Evolutionary conservation across 2,797 vertebrate species (phyloP).

Genomic region (Chelidonichthys spinosus): DNA sequence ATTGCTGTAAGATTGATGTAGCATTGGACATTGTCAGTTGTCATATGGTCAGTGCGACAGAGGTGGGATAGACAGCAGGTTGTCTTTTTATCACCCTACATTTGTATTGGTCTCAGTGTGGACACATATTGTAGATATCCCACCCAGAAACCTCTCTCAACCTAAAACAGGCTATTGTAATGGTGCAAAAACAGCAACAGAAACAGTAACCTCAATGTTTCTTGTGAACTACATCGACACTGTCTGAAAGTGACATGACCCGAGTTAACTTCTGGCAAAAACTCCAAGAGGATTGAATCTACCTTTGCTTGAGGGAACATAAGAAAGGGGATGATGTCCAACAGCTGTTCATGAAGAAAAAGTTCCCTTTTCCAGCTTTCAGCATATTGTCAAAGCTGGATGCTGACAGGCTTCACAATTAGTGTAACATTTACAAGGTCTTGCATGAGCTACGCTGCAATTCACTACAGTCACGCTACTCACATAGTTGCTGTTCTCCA

Average conservation of each 20-base stretch:
- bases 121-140: constrained; percentile 27
- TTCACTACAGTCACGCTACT: constrained; percentile 77
- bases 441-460: constrained; percentile 67
- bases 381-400: constrained; percentile 66
- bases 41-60: constrained; percentile 5
- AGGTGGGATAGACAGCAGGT: constrained; percentile 4
- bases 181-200: constrained; percentile 29
- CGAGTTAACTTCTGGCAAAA: constrained; percentile 49
- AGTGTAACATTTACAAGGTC: constrained; percentile 77
- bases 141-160: constrained; percentile 29
- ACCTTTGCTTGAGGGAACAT: constrained; percentile 64
- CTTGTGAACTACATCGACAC: constrained; percentile 38
- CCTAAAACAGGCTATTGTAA: constrained; percentile 46
- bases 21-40: constrained; percentile 14
- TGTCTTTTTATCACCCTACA: constrained; percentile 9
- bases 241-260: constrained; percentile 68
- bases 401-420: constrained; percentile 77
- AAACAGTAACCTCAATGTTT: constrained; percentile 56
- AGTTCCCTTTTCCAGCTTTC: constrained; percentile 59
- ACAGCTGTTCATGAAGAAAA: constrained; percentile 67
- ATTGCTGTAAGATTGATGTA: not conserved
- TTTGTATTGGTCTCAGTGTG: constrained; percentile 10
- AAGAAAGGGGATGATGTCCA: constrained; percentile 49
- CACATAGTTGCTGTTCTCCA: constrained; percentile 73
- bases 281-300: constrained; percentile 37